Percentiles rank a stretch among this genome's conserved stretches.
Conservation (phyloP, 2,797 vertebrate species). For the Hypotaenidia okinawae region DNA sequence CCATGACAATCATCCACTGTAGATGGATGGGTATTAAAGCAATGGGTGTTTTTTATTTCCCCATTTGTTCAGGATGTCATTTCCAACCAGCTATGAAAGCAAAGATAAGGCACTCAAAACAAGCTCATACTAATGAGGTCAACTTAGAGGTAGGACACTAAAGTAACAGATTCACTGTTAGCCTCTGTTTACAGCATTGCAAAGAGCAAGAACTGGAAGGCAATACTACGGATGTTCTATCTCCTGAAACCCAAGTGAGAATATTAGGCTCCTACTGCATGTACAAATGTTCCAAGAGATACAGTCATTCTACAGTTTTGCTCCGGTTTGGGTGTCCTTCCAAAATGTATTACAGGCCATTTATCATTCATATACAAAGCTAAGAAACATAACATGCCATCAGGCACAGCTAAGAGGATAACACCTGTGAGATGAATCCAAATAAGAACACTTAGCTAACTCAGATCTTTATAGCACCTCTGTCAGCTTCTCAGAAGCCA, state of each 20-base stretch:
- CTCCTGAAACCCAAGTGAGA: neutral
- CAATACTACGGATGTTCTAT: neutral
- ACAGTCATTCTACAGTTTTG: neutral
- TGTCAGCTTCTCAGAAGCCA: neutral
- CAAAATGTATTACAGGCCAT: neutral
- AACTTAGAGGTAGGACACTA: neutral
- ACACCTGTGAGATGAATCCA: neutral
- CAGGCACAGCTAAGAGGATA: neutral
- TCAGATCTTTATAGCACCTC: neutral
- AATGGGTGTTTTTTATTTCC: neutral
- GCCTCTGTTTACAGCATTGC: neutral
- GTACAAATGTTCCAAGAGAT: neutral
- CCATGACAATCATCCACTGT: neutral
- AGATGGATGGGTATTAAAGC: neutral
- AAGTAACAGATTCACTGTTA: neutral
- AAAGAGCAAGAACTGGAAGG: neutral
- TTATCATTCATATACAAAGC: neutral
- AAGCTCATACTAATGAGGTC: rapidly evolving
- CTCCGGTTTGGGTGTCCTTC: neutral
- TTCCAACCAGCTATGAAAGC: neutral
- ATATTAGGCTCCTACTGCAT: neutral
- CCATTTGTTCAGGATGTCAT: neutral
- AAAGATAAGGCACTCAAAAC: neutral
- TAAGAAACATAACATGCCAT: neutral
- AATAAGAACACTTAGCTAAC: neutral